phyloP scores from a whole-genome alignment of 2,113 vertebrate genomes.

The Climacteris rufus region DNA sequence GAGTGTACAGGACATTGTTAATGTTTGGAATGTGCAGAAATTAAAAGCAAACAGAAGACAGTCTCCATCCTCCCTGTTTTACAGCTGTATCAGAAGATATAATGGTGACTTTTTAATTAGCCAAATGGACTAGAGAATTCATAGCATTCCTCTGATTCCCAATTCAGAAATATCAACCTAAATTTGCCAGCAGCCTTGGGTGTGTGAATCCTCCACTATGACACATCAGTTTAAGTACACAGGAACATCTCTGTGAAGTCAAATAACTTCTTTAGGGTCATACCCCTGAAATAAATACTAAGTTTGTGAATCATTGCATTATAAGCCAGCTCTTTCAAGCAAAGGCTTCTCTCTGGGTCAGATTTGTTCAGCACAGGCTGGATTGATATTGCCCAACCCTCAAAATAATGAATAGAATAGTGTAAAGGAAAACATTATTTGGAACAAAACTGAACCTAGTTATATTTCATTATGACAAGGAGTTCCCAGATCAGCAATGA shows the following conservation, averaged over 20 bases:
- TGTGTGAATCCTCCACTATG: not conserved
- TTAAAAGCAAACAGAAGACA: conserved; percentile 35
- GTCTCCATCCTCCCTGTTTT: not conserved
- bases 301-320: not conserved
- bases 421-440: not conserved
- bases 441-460: not conserved
- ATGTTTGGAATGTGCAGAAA: conserved; percentile 26
- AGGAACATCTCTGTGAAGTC: not conserved
- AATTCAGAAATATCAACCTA: not conserved
- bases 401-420: not conserved
- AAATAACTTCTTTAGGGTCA: not conserved
- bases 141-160: not conserved
- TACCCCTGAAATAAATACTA: not conserved
- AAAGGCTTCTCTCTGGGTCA: not conserved
- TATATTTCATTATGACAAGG: not conserved
- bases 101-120: conserved; percentile 1
- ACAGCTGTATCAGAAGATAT: not conserved
- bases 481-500: not conserved
- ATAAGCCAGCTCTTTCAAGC: not conserved
- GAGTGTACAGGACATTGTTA: not conserved
- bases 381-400: not conserved
- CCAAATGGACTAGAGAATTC: not conserved
- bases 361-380: not conserved
- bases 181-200: not conserved
- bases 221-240: not conserved